These are phyloP conservation scores for Melitaea cinxia DNA, from an alignment of 1,140 invertebrate species.

Conservation along the genomic window DNA sequence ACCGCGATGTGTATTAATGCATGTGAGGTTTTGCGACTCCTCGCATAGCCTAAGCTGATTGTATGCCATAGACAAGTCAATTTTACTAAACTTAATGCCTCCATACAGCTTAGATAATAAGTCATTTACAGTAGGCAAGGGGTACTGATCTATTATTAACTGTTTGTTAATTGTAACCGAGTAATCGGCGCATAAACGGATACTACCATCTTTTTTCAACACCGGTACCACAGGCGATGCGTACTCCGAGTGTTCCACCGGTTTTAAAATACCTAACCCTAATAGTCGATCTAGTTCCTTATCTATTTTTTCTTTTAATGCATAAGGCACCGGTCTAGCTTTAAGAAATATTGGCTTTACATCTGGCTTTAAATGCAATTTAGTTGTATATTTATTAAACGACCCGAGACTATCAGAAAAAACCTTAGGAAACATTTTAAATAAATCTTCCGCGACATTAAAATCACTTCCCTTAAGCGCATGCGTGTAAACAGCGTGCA, in stretches of 20 bases:
- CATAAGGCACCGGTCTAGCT: too few relatives aligned
- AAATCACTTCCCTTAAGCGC: too few relatives aligned
- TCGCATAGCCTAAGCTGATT: constrained; percentile 37
- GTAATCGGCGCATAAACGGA: constrained; percentile 67
- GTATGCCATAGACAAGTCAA: constrained; percentile 40
- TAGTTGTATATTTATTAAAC: too few relatives aligned
- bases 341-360: too few relatives aligned
- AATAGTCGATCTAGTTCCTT: too few relatives aligned
- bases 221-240: constrained; percentile 38
- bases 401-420: too few relatives aligned
- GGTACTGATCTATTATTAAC: constrained; percentile 38
- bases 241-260: constrained; percentile 55
- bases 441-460: too few relatives aligned
- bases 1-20: constrained; percentile 43
- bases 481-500: too few relatives aligned
- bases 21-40: constrained; percentile 33
- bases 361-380: too few relatives aligned
- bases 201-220: constrained; percentile 52
- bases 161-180: constrained; percentile 47
- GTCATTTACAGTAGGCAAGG: constrained; percentile 39
- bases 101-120: constrained; percentile 40
- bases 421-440: too few relatives aligned
- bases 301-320: too few relatives aligned
- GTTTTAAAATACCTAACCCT: not conserved
- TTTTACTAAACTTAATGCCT: constrained; percentile 32